A percentile compares a stretch with the other conserved stretches of the same genome.
Evolutionary conservation across 92 coral and sea anemone species (phyloP).

Genomic region (Plumapathes pennacea): DNA sequence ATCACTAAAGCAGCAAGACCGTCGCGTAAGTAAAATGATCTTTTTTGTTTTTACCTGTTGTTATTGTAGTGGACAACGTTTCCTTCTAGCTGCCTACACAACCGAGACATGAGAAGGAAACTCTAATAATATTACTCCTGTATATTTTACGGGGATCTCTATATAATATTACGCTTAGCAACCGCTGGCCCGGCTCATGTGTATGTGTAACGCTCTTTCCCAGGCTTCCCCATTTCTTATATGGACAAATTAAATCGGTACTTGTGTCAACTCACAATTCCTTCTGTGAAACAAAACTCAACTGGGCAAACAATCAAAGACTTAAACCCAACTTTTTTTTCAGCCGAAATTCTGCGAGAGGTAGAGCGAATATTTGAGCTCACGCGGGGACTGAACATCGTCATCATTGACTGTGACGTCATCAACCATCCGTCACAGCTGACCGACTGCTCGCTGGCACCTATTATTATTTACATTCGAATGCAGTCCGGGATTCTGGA

Average conservation of each 20-base stretch:
- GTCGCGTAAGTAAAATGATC: neutral
- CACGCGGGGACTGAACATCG: conserved; percentile 74
- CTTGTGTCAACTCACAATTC: too few relatives aligned
- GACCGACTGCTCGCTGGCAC: conserved; percentile 93
- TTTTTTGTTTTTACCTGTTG: too few relatives aligned
- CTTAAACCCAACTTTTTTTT: neutral
- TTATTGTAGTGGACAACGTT: too few relatives aligned
- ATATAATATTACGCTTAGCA: too few relatives aligned
- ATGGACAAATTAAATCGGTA: too few relatives aligned
- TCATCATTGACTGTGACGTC: conserved; percentile 91
- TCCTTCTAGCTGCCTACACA: too few relatives aligned
- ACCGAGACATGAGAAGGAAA: too few relatives aligned
- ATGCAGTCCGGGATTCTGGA: conserved; percentile 86
- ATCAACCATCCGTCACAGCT: conserved; percentile 95
- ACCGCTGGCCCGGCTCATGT: too few relatives aligned
- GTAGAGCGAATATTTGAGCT: conserved; percentile 90
- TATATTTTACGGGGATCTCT: too few relatives aligned
- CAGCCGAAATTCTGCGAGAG: conserved; percentile 93
- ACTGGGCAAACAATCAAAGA: neutral
- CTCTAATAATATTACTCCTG: too few relatives aligned
- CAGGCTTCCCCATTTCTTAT: too few relatives aligned
- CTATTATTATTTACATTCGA: conserved; percentile 86
- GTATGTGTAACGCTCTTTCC: too few relatives aligned
- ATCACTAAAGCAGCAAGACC: conserved; percentile 60
- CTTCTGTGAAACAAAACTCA: neutral